phyloP scores from a whole-genome alignment of 1,140 invertebrate genomes.

The Macrobrachium nipponense region DNA sequence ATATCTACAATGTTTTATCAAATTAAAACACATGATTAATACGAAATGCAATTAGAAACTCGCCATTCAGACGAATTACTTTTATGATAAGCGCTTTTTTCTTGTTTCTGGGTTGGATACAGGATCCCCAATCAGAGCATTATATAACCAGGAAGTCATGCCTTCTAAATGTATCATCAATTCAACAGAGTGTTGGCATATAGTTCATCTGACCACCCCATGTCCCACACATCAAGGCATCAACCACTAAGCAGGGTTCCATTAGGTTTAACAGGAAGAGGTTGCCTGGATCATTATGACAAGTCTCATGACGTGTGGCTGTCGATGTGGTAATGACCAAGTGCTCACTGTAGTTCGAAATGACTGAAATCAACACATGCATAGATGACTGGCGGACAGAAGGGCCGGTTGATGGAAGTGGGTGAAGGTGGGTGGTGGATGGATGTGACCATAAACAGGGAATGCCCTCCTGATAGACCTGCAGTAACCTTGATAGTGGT shows the following conservation, averaged over 20 bases:
- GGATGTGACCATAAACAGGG: constrained; percentile 6
- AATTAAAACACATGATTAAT: not conserved
- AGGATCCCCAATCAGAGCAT: constrained; percentile 38
- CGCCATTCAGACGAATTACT: not conserved
- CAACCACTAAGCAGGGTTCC: constrained; percentile 37
- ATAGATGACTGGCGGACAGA: constrained; percentile 13
- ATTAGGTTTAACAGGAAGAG: constrained; percentile 23
- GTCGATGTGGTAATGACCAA: not conserved
- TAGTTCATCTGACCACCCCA: constrained; percentile 44
- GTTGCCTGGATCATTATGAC: not conserved
- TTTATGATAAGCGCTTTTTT: not conserved
- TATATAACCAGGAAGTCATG: constrained; percentile 44
- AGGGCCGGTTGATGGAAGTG: not conserved
- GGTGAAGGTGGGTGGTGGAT: not conserved
- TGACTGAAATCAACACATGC: constrained; percentile 22
- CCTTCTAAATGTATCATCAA: constrained; percentile 51
- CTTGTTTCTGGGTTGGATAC: constrained; percentile 15
- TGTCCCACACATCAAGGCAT: constrained; percentile 37
- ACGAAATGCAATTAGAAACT: not conserved
- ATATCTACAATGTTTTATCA: not conserved
- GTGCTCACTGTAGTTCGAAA: not conserved
- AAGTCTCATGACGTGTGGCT: not conserved
- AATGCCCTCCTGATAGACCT: constrained; percentile 2
- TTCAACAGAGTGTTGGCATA: constrained; percentile 52
- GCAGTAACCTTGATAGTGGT: constrained; percentile 45